These are phyloP conservation scores for Rafetus swinhoei DNA, from an alignment of 2,113 vertebrate species.

Conservation along the genomic window DNA sequence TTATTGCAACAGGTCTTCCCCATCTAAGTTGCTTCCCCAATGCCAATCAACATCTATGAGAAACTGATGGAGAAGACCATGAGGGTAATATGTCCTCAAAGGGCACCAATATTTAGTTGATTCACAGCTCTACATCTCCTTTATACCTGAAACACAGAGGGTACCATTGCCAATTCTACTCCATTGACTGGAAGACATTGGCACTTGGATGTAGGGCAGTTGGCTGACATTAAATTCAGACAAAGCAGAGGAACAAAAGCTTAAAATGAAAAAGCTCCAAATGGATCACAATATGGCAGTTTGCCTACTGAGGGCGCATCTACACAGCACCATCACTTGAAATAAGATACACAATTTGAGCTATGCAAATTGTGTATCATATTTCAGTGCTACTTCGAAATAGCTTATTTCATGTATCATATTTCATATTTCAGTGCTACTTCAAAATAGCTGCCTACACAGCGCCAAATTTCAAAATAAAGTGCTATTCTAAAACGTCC, in stretches of 20 bases:
- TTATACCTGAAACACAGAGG: neutral
- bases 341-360: too few relatives aligned
- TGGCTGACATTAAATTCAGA: neutral
- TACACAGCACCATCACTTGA: too few relatives aligned
- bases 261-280: neutral
- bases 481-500: too few relatives aligned
- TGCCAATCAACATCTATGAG: neutral
- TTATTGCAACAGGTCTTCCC: neutral
- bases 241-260: neutral
- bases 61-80: neutral
- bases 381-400: too few relatives aligned
- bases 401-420: too few relatives aligned
- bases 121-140: neutral
- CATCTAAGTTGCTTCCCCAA: neutral
- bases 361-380: too few relatives aligned
- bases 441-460: too few relatives aligned
- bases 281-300: neutral
- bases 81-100: neutral
- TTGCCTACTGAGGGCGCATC: neutral
- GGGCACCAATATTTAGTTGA: neutral
- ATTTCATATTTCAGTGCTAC: too few relatives aligned
- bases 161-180: neutral
- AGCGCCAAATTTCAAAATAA: too few relatives aligned
- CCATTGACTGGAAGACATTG: neutral
- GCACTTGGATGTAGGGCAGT: neutral